Conservation (phyloP, 2,888 invertebrate genomes). For the Minunthozetes semirufus region DNA sequence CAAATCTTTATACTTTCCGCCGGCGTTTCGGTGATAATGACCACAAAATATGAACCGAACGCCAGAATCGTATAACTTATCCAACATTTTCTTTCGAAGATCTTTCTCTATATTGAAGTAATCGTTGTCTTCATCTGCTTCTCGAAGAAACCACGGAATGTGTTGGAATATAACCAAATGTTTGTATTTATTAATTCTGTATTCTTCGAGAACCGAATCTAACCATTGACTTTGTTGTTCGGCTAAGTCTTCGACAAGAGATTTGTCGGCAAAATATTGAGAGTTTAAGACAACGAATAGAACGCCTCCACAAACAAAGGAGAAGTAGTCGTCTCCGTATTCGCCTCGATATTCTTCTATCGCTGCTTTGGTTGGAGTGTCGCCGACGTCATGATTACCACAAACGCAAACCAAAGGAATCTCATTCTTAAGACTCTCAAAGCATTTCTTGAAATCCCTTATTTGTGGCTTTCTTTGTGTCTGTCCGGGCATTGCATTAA, state of each 20-base stretch:
- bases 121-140: conserved; percentile 46
- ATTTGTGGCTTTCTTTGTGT: conserved; percentile 46
- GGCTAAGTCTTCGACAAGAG: conserved; percentile 44
- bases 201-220: conserved; percentile 46
- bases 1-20: conserved; percentile 49
- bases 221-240: conserved; percentile 51
- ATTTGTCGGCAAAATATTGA: conserved; percentile 49
- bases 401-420: conserved; percentile 53
- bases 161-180: conserved; percentile 52
- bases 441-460: conserved; percentile 48
- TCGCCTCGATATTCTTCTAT: conserved; percentile 44
- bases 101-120: conserved; percentile 49
- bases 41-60: conserved; percentile 52
- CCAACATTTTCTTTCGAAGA: conserved; percentile 47
- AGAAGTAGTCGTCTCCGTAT: conserved; percentile 52
- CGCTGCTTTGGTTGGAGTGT: conserved; percentile 49
- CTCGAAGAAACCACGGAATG: conserved; percentile 50
- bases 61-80: conserved; percentile 49
- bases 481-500: conserved; percentile 51
- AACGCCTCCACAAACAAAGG: conserved; percentile 52
- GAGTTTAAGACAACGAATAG: conserved; percentile 53
- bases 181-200: conserved; percentile 42
- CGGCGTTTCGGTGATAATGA: conserved; percentile 53
- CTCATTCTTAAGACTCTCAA: conserved; percentile 48
- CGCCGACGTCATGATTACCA: conserved; percentile 55